Base-by-base conservation (phyloP, 2,797 vertebrate genomes). In the Pangasius djambal region DNA sequence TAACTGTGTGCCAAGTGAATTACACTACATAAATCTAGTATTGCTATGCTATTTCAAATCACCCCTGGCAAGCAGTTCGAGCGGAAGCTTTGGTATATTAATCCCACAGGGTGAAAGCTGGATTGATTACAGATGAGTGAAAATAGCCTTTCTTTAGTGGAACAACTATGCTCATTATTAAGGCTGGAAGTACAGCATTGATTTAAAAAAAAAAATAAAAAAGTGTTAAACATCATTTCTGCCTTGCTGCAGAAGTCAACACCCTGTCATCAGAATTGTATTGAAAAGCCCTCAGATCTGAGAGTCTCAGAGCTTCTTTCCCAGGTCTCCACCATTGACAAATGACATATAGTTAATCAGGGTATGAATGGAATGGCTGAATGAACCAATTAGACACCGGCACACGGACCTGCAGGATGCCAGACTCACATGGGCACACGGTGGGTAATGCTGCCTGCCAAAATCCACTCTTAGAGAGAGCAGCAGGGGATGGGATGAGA, bases 301-400 rank as follows among this genome's bases (percentile, higher is more conserved):
- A 28, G 20, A 5, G 22, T 2, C 44, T 69, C 83, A 63, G 85
- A 83, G 13, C 86, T 87, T 92, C 87, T 85, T 91, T 55, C 78
- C 85, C 25, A 78, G 89, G 86, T 77, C 86, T 88, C 28, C 75
- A n/a, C 70, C 86, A 75, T 78, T 91, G 91, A 93, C 69, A 81
- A 91, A 89, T 90, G 87, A 91, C 87, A 74, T 72, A 74, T 87
- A 90, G 92, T 91, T 77, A 93, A 93, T 90, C 86, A 70, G 87
- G 82, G 88, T 90, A 88, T 55, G 90, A 91, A 81, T 85, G 87
- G 92, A 90, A 93, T 59, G 70, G 79, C 88, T 91, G 91, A 92
- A 94, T 93, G 93, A 94, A 94, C 93, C 93, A 95, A 95, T 95
- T 95, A 95, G 89, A 88, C 88, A 25, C 79, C 86, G 92, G 91